Conservation (phyloP, 2,888 invertebrate species). For the Lithophane semibrunnea region DNA sequence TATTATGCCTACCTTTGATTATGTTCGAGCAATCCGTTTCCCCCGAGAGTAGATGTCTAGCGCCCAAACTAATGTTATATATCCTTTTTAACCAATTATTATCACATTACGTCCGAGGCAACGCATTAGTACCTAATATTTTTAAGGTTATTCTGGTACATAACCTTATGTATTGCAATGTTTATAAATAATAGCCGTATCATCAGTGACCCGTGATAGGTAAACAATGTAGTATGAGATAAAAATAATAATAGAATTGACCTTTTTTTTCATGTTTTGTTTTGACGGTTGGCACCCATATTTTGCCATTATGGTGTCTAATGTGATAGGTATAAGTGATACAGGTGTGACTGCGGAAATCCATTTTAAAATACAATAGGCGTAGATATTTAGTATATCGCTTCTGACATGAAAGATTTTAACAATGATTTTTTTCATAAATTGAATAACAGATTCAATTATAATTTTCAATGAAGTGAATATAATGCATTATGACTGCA, state of each 20-base stretch:
- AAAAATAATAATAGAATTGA: conserved; percentile 24
- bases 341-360: no score
- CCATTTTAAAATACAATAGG: no score
- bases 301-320: neutral
- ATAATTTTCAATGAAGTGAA: conserved; percentile 21
- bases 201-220: conserved; percentile 24
- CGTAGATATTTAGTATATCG: no score
- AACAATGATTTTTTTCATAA: neutral
- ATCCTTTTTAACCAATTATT: conserved; percentile 43
- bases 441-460: conserved; percentile 12
- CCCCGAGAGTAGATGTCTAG: conserved; percentile 2
- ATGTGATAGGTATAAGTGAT: neutral
- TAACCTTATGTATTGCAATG: conserved; percentile 30
- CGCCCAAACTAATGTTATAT: conserved; percentile 11
- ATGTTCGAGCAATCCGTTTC: conserved; percentile 6
- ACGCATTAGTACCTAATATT: conserved; percentile 10
- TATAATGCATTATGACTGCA: conserved; percentile 1
- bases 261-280: conserved; percentile 10
- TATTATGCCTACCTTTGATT: neutral
- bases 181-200: conserved; percentile 11
- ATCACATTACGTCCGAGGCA: conserved; percentile 12
- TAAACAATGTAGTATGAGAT: conserved; percentile 22
- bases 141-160: conserved; percentile 29
- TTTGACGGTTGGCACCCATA: conserved; percentile 18
- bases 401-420: neutral